Percentiles rank a stretch among this genome's conserved stretches.
Evolutionary conservation across 2,797 vertebrate genomes (phyloP).

Genomic region (Tenualosa thibaudeaui): DNA sequence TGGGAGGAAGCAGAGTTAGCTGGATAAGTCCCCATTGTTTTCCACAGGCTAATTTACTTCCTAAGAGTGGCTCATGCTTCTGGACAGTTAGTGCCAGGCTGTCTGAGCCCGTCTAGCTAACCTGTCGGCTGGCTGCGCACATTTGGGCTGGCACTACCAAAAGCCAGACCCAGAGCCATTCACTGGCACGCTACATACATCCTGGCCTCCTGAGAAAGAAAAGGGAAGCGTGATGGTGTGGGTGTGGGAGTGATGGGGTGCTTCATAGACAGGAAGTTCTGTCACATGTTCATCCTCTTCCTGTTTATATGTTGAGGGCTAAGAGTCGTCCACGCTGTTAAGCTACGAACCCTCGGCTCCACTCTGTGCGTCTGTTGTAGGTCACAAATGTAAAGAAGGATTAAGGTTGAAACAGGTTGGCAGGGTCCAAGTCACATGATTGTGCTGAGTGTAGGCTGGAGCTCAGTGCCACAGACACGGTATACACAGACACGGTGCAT

Average conservation of each 20-base stretch:
- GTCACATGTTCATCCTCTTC: neutral
- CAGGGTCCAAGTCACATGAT: neutral
- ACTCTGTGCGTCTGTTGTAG: neutral
- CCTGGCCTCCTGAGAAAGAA: neutral
- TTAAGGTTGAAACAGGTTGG: neutral
- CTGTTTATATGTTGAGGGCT: neutral
- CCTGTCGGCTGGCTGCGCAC: neutral
- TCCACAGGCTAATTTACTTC: neutral
- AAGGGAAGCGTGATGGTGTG: too few relatives aligned
- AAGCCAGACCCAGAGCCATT: neutral
- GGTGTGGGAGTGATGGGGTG: too few relatives aligned
- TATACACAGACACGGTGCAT: neutral
- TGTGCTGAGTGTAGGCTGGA: neutral
- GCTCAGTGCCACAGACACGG: neutral
- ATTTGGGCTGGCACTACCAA: neutral
- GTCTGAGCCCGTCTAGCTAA: neutral
- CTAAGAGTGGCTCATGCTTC: neutral
- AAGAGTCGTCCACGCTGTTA: too few relatives aligned
- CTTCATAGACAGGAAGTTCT: neutral
- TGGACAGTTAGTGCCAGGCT: neutral
- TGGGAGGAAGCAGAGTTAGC: neutral
- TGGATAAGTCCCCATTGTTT: neutral
- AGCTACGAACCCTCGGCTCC: neutral
- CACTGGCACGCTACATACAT: neutral
- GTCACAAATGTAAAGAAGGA: constrained; percentile 6